phyloP scores from a whole-genome alignment of 2,113 vertebrate genomes.

The Chloropsis cyanopogon region DNA sequence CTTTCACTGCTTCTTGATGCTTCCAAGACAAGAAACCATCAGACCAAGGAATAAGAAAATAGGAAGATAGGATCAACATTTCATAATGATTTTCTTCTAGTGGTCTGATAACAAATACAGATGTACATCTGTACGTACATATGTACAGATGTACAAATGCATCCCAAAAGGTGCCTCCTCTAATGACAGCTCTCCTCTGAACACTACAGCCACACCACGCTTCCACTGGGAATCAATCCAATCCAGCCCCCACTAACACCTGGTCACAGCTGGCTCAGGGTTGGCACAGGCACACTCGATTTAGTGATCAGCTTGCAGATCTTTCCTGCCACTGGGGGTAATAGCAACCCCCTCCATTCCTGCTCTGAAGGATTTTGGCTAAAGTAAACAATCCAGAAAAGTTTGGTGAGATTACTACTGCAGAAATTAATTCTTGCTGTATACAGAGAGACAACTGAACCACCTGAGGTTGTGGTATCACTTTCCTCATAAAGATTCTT shows the following conservation, averaged over 20 bases:
- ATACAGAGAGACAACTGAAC: background rate
- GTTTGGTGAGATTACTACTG: background rate
- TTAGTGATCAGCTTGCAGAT: background rate
- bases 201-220: background rate
- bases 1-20: background rate
- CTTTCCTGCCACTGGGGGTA: background rate
- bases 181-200: background rate
- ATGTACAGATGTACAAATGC: background rate
- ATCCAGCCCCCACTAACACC: background rate
- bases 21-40: background rate
- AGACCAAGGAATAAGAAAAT: background rate
- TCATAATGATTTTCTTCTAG: background rate
- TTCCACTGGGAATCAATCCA: background rate
- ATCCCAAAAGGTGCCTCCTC: background rate
- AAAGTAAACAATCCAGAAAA: background rate
- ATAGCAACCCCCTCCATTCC: background rate
- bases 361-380: background rate
- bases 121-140: too few relatives aligned
- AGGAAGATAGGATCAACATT: fast-evolving
- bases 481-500: background rate
- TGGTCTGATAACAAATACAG: background rate
- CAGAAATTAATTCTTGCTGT: background rate
- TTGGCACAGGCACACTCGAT: background rate
- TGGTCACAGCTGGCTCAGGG: background rate
- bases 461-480: background rate